Conservation (phyloP, 1,140 invertebrate species). For the Aricia agestis region DNA sequence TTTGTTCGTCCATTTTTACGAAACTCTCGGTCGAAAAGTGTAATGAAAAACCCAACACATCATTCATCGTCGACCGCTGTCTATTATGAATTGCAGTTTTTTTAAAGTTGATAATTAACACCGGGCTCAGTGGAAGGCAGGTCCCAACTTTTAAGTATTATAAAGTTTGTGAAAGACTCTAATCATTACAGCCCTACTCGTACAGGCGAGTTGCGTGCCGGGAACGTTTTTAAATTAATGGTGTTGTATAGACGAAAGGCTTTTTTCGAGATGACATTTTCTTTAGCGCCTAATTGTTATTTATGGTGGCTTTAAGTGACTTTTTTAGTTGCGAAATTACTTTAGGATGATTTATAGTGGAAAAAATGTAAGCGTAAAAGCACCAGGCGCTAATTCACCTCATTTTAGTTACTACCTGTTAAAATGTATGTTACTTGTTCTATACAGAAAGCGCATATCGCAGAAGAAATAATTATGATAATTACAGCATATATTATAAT, state of each 20-base stretch:
- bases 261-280: conserved; percentile 1
- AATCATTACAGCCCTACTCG: conserved; percentile 63
- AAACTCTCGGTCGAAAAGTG: conserved; percentile 56
- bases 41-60: conserved; percentile 64
- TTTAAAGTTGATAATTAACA: conserved; percentile 75
- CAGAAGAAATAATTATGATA: too few species aligned
- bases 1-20: conserved; percentile 51
- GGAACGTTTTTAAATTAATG: conserved; percentile 46
- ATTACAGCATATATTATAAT: too few species aligned
- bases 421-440: too few species aligned
- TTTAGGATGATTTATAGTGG: neutral
- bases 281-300: conserved; percentile 4
- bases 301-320: conserved; percentile 6
- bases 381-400: neutral
- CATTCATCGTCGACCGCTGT: conserved; percentile 72
- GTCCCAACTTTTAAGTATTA: conserved; percentile 65
- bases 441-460: neutral
- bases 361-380: neutral
- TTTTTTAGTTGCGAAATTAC: conserved; percentile 3
- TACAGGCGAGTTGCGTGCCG: conserved; percentile 46
- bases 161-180: conserved; percentile 63
- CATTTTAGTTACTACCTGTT: neutral
- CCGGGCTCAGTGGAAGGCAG: conserved; percentile 50
- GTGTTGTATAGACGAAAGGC: conserved; percentile 1
- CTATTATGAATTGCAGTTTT: conserved; percentile 74